phyloP scores from a whole-genome alignment of 1,140 invertebrate species.

The Drosophila arizonae region DNA sequence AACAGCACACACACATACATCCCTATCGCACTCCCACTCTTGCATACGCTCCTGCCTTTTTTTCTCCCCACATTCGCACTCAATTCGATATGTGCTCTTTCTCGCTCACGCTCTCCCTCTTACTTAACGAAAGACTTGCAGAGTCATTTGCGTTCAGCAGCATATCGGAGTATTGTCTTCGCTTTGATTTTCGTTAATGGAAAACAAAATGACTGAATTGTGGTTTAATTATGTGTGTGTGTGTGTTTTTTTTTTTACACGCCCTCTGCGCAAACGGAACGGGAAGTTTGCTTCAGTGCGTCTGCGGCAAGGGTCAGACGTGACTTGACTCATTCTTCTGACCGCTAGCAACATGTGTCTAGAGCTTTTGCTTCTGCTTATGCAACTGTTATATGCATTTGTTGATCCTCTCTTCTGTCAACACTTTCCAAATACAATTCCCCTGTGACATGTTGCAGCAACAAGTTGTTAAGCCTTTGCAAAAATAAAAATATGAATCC shows the following conservation, averaged over 20 bases:
- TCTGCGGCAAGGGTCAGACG: conserved; percentile 15
- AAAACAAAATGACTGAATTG: conserved; percentile 22
- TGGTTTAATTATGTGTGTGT: conserved; percentile 10
- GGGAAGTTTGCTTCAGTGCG: conserved; percentile 72
- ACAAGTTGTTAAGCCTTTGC: neutral
- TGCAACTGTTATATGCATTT: conserved; percentile 11
- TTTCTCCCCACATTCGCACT: too few relatives aligned
- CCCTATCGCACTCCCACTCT: too few relatives aligned
- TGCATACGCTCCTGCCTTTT: too few relatives aligned
- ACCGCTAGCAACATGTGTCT: neutral
- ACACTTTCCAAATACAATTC: neutral
- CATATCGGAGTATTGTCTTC: neutral
- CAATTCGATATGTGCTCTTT: too few relatives aligned
- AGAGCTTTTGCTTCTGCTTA: conserved; percentile 4
- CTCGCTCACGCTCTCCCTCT: too few relatives aligned
- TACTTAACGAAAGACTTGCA: too few relatives aligned
- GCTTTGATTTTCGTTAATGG: conserved; percentile 18
- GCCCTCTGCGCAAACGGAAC: conserved; percentile 63
- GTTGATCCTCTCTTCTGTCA: neutral
- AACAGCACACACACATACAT: neutral
- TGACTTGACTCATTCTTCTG: neutral
- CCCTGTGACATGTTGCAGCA: conserved; percentile 5
- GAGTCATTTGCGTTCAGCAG: too few relatives aligned
- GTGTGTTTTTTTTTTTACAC: conserved; percentile 38
- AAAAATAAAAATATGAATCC: neutral